Base-by-base conservation (phyloP, 2,113 vertebrate species). In the Bubo scandiacus region DNA sequence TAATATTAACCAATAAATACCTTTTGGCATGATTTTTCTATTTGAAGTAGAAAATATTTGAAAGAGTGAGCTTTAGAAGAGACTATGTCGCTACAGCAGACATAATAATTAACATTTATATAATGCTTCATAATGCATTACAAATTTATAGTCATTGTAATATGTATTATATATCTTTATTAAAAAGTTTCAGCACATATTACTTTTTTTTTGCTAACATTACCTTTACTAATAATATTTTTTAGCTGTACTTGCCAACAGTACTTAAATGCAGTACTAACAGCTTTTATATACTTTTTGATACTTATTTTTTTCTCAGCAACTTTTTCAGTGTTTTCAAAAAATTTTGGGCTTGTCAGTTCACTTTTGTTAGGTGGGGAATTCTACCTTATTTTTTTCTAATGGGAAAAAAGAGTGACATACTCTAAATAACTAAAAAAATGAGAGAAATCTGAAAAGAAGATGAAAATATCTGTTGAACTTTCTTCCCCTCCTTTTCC, bases 1-100 rank as follows among this genome's bases (percentile, higher is more conserved):
- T 81, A 59, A 59, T 92, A 90, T 93, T 94, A 96, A 92, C 51
- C 54, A 55, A 63, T 91, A 95, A 94, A 93, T 91, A 86, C n/a
- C 43, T 91, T 88, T 65, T 94, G 88, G 87, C 75, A 70, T 74
- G 61, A 49, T 71, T 89, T 89, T 96, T 92, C 36, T 78, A 14
- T 88, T 93, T 92, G 55, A 88, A 83, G 42, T 47, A 58, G 82
- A 79, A 89, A 67, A 81, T 72, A 86, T 72, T 88, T 94, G 71
- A 93, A 91, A 65, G 45, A 67, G 6, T 86, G 72, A 95, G 79
- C 20, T 94, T 92, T 88, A 88, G 62, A 86, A 90, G 47, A 62
- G 15, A 86, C 17, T 84, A n/a, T 47, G 63, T 84, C 87, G 61
- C 81, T 94, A 70, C 55, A 77, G 55, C 34, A 83, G 72, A 81